Percentiles rank a stretch among this genome's conserved stretches.
phyloP scores from a whole-genome alignment of 2,888 invertebrate species.

The Cloeon dipterum region DNA sequence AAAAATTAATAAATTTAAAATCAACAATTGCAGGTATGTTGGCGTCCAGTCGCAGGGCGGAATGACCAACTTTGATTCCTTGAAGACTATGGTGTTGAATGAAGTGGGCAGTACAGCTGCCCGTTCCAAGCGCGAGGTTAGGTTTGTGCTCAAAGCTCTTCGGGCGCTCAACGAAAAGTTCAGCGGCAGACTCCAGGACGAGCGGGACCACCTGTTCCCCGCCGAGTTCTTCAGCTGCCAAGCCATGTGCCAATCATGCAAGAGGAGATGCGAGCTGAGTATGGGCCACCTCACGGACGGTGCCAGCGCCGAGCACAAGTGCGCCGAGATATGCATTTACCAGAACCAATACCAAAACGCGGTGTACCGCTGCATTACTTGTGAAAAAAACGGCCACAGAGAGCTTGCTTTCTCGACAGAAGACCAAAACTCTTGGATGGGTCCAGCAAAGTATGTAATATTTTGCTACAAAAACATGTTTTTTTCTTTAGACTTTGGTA shows the following conservation, averaged over 20 bases:
- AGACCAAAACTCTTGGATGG: conserved; percentile 33
- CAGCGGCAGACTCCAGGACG: conserved; percentile 35
- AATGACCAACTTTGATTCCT: conserved; percentile 33
- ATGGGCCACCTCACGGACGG: conserved; percentile 42
- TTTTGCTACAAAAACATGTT: too few relatives aligned
- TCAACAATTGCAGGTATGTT: too few relatives aligned
- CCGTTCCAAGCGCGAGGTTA: conserved; percentile 39
- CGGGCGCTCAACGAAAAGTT: conserved; percentile 50
- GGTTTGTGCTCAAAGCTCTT: conserved; percentile 39
- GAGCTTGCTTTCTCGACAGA: conserved; percentile 29
- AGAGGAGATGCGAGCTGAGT: conserved; percentile 32
- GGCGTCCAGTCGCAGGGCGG: conserved; percentile 29
- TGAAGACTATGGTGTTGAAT: conserved; percentile 29
- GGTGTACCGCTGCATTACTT: conserved; percentile 36
- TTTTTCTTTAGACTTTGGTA: too few relatives aligned
- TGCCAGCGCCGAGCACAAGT: conserved; percentile 30
- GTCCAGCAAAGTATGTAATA: conserved; percentile 51
- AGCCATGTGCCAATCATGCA: conserved; percentile 44
- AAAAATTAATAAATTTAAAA: too few relatives aligned
- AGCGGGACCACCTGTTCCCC: conserved; percentile 33
- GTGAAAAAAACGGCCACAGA: conserved; percentile 32
- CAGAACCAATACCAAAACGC: conserved; percentile 54
- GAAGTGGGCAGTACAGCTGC: conserved; percentile 47
- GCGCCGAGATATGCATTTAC: conserved; percentile 24
- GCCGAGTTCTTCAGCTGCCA: conserved; percentile 61